Base-by-base conservation (phyloP, 1,140 invertebrate species). In the Nilaparvata lugens region DNA sequence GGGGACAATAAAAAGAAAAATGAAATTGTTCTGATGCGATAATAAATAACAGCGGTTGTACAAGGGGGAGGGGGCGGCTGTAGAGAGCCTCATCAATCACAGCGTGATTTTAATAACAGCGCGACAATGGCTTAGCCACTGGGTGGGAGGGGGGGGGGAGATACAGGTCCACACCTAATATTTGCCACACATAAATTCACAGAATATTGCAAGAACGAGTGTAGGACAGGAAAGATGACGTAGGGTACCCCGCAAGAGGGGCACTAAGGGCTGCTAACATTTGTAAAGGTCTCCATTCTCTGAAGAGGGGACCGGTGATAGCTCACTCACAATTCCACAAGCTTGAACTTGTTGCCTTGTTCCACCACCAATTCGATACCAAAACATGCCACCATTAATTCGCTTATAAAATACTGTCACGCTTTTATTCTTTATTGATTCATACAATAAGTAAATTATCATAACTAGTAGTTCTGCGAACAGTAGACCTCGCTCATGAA, bases 241-340 rank as follows among this genome's bases (percentile, higher is more conserved):
- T 62, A 64, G 54, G 57, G 56, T 35, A 45, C 21, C 38, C 45
- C 42, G 21, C 11, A 23, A 23, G 62, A 59, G 63, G 58, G 62
- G 58, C 53, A 58, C 64, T 65, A 69, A 70, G 69, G 69, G 66
- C 65, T 68, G 65, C 68, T 70, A 68, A 68, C 68, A 68, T 68
- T 69, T 68, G 66, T 68, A 67, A 69, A 69, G 62, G 48, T 52
- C 58, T 60, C 52, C 52, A 52, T 40, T 43, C 51, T 51, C 53
- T 67, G 61, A 40, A 31, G 24, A 53, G 61, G 40, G 43, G 53
- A 48, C 51, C 40, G 53, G 58, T 62, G 61, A 58, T 58, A 58
- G 51, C 42, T 58, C 42, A 58, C 56, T 58, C 48, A 35, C 31
- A 35, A 35, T 6, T 35, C 7, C n/a, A n/a, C n/a, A n/a, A 6